Evolutionary conservation across 2,113 vertebrate species (phyloP), one percentile per base, ranked within the genome.

Genomic region (Periophthalmodon schlosseri): DNA sequence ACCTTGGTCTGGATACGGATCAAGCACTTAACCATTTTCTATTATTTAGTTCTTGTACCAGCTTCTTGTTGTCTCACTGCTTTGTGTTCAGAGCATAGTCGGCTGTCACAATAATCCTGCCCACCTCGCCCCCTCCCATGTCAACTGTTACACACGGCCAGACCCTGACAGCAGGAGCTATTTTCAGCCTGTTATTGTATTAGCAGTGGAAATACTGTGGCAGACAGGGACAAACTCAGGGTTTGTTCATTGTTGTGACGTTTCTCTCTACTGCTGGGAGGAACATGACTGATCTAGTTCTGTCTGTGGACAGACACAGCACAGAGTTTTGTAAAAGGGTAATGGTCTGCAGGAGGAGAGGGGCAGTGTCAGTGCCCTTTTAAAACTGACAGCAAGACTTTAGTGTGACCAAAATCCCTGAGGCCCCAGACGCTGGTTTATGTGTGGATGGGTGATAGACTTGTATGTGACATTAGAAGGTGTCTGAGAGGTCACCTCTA

Each of bases 21-120:
- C 82, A 99, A 93, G 89, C 96, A 97, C 92, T 96, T 97, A 82
- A 96, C 97, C 97, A 97, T 98, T 58, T 72, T 73, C 52, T 79
- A 34, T 11, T 21, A 23, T 39, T 9, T 50, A 14, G 33, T 54
- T n/a, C 33, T 64, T 50, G 47, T 14, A 56, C 18, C 61, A 54
- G 9, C 11, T 16, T 36, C 46, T 70, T 60, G 56, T 13, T 52
- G 57, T 72, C 60, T 23, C 5, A 58, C 77, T 49, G 23, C 54
- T 58, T 10, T 54, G 57, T 76, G 63, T 77, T 63, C 65, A 75
- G 68, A 79, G 74, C 85, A 86, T 76, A 73, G 65, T 72, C 79
- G 74, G 65, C 72, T 72, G 72, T 24, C 72, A 70, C 70, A 73
- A 75, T 77, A 68, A 16, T 24, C 66, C 39, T 44, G n/a, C 70